Evolutionary conservation across 2,113 vertebrate species (phyloP), one percentile per base, ranked within the genome.

Genomic region (Onychostruthus taczanowskii): DNA sequence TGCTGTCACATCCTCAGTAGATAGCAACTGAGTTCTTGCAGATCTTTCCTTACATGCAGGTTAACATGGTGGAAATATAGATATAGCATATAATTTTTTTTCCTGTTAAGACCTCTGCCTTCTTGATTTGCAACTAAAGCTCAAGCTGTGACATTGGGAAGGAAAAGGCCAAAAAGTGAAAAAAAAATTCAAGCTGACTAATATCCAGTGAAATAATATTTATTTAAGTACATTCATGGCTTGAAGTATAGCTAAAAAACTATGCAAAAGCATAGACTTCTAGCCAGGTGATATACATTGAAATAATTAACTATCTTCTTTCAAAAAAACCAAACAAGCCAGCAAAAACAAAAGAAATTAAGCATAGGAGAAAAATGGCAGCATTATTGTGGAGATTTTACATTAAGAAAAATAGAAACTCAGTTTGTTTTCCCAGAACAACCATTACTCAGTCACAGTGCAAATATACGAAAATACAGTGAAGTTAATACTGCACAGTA

Each of bases 341-440:
- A 49, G 12, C 6, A 75, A 89, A 89, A 67, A 0, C 21, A 94
- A 76, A 90, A 39, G 41, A 95, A 91, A 90, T 91, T 73, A 83
- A 73, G 62, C 13, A 21, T 39, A 37, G 14, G 14, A 33, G 70
- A 81, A 63, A 73, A 73, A 31, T 17, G 6, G 39, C 28, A 79
- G 79, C 44, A 67, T 87, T 93, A 91, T 72, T 87, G 58, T 80
- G 30, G 31, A 72, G 26, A 49, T 72, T 91, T 85, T 90, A 69
- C 58, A 84, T 87, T 83, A 94, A 59, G 46, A 94, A 91, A 96
- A 94, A 82, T 59, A 75, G 55, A 87, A 87, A 79, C n/a, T 93
- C 22, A 20, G 26, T 88, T 91, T 93, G 80, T 35, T 35, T 85
- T 96, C 91, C 90, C 93, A 95, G 63, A 93, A 69, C 75, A 91